Conservation (phyloP, 2,113 vertebrate species). For the Saccopteryx leptura region DNA sequence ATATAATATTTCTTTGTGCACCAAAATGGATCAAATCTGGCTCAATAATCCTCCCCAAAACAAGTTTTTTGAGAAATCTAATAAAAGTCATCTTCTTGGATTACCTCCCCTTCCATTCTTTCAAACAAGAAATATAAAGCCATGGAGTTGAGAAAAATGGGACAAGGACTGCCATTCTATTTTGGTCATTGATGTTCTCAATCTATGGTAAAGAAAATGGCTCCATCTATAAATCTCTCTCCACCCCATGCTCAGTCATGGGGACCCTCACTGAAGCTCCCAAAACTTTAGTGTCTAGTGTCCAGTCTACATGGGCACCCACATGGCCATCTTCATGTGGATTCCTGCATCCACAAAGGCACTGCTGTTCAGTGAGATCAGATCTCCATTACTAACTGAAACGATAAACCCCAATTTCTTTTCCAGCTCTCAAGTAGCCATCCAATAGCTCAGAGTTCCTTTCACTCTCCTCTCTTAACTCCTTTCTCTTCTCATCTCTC, state of each 20-base stretch:
- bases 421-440: not conserved
- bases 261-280: not conserved
- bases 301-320: not conserved
- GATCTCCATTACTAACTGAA: not conserved
- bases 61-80: not conserved
- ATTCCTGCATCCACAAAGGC: not conserved
- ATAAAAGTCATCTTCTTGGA: not conserved
- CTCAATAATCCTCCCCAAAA: not conserved
- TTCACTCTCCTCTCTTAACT: not conserved
- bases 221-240: not conserved
- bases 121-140: slow-evolving; percentile 10
- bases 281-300: not conserved
- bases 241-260: not conserved
- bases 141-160: not conserved
- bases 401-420: not conserved
- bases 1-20: slow-evolving; percentile 31
- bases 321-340: not conserved
- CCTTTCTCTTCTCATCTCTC: not conserved
- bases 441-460: not conserved
- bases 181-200: not conserved
- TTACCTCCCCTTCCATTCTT: slow-evolving; percentile 19
- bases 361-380: not conserved
- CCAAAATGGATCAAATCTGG: slow-evolving; percentile 18
- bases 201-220: not conserved
- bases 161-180: not conserved